phyloP scores from a whole-genome alignment of 2,113 vertebrate genomes.

The Tetrax tetrax region DNA sequence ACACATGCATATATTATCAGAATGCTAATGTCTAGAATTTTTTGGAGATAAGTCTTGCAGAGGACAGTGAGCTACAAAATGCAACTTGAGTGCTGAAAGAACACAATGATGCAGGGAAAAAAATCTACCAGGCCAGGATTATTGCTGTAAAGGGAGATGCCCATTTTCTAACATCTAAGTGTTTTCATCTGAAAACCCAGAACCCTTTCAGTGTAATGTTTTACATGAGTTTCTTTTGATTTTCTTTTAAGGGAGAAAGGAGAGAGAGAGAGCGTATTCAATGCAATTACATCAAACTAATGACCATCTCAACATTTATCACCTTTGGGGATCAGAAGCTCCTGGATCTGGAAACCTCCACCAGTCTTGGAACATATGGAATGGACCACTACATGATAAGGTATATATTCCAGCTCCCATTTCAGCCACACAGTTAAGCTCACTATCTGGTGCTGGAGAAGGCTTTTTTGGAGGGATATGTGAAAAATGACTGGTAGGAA shows the following conservation, averaged over 20 bases:
- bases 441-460: background rate
- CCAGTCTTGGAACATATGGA: background rate
- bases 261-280: background rate
- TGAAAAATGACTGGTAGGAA: background rate
- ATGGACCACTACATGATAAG: rapidly evolving
- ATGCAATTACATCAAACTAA: background rate
- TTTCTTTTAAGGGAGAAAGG: background rate
- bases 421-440: background rate
- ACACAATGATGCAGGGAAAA: background rate
- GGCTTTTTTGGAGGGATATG: background rate
- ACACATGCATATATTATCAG: background rate
- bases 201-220: background rate
- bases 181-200: background rate
- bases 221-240: background rate
- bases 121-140: background rate
- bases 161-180: background rate
- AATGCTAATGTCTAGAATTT: background rate
- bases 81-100: background rate
- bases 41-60: background rate
- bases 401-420: background rate
- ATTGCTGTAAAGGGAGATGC: background rate
- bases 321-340: background rate
- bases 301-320: background rate
- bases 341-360: background rate
- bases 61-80: background rate